Evolutionary conservation across 2,888 invertebrate genomes (phyloP).

Genomic region (Cyaniris semiargus): DNA sequence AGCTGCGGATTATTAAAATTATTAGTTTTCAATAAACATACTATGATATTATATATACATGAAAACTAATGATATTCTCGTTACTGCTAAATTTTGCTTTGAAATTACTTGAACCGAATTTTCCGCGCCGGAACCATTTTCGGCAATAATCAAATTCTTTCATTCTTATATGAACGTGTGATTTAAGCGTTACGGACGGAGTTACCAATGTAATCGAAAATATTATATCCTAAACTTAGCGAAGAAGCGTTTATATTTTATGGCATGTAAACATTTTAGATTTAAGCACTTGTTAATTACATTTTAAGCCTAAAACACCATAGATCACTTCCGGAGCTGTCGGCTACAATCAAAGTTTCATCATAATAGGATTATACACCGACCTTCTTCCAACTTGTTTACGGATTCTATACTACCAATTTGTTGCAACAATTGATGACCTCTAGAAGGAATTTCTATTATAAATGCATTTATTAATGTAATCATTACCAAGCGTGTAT

Average conservation of each 20-base stretch:
- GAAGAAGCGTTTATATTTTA: background rate
- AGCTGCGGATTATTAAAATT: no score
- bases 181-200: no score
- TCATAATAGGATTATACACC: slow-evolving; percentile 20
- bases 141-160: background rate
- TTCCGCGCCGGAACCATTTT: background rate
- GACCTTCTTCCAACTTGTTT: slow-evolving; percentile 48
- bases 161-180: no score
- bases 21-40: no score
- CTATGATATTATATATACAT: no score
- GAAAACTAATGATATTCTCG: no score
- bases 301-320: background rate
- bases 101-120: no score
- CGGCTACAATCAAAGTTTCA: background rate
- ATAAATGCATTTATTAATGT: slow-evolving; percentile 53
- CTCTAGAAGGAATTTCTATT: slow-evolving; percentile 54
- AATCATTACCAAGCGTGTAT: slow-evolving; percentile 43
- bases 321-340: slow-evolving; percentile 14
- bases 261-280: background rate
- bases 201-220: no score
- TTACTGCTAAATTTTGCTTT: no score
- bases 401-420: slow-evolving; percentile 38
- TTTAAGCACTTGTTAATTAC: background rate
- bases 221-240: no score
- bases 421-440: slow-evolving; percentile 55